Percentiles rank a stretch among this genome's conserved stretches.
Evolutionary conservation across 2,113 vertebrate species (phyloP).

Genomic region (Bos indicus): DNA sequence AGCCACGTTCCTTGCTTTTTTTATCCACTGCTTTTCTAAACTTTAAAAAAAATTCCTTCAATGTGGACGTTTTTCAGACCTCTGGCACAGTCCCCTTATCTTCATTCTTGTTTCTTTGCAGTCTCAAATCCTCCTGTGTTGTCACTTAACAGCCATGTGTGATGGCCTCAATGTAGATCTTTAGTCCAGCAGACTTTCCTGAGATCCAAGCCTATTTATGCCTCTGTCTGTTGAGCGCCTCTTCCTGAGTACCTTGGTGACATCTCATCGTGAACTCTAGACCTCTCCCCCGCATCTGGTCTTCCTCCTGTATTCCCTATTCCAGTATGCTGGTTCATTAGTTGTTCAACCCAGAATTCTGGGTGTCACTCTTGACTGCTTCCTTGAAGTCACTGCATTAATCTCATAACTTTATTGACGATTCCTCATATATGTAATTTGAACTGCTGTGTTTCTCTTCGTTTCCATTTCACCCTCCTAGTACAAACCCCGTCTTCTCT

Average conservation of each 20-base stretch:
- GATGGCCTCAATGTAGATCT: too few species aligned
- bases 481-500: not conserved
- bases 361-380: not conserved
- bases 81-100: not conserved
- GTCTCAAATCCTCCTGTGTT: not conserved
- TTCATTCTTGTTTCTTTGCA: not conserved
- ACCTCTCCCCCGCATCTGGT: not conserved
- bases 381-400: not conserved
- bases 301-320: not conserved
- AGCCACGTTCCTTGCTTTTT: not conserved
- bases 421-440: not conserved
- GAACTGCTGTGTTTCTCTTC: not conserved
- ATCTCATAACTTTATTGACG: not conserved
- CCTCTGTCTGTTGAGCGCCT: not conserved
- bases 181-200: not conserved
- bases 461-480: not conserved
- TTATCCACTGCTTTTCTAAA: not conserved
- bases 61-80: not conserved
- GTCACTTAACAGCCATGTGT: too few species aligned
- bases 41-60: not conserved
- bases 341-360: not conserved
- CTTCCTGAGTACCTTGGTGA: not conserved
- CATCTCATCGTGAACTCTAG: not conserved
- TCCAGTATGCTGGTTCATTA: rapidly evolving
- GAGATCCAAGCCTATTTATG: rapidly evolving